These are phyloP conservation scores for Gallinago nigripennis DNA, from an alignment of 2,797 vertebrate genomes.

Conservation along the genomic window DNA sequence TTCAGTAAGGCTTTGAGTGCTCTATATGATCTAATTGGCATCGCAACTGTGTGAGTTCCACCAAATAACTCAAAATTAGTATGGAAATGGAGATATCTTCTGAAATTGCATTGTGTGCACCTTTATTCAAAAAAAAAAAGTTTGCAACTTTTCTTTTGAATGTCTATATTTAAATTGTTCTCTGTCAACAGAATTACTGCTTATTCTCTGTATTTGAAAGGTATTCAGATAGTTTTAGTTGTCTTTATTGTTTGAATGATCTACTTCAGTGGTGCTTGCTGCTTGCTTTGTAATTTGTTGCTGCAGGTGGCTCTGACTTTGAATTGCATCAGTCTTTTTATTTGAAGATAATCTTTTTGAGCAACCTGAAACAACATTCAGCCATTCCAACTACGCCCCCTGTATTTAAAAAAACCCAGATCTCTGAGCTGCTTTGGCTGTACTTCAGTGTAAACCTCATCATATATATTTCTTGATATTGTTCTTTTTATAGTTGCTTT, in stretches of 20 bases:
- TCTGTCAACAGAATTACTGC: background rate
- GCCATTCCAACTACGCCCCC: background rate
- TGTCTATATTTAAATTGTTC: slow-evolving; percentile 10
- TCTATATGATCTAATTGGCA: background rate
- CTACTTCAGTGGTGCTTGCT: background rate
- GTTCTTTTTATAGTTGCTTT: background rate
- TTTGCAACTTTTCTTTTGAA: slow-evolving; percentile 13
- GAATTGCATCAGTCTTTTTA: slow-evolving; percentile 15
- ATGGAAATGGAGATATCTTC: background rate
- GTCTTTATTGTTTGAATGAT: slow-evolving; percentile 35
- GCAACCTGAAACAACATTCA: background rate
- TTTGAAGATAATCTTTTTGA: background rate
- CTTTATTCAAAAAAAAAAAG: background rate
- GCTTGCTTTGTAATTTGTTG: slow-evolving; percentile 31
- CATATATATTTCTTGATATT: background rate
- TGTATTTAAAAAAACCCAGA: background rate
- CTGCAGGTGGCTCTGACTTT: slow-evolving; percentile 8
- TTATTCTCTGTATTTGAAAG: slow-evolving; percentile 27
- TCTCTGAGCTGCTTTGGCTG: background rate
- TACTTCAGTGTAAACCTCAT: background rate
- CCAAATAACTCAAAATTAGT: slow-evolving; percentile 7
- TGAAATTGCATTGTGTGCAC: background rate
- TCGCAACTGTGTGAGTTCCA: background rate
- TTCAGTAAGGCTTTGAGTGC: background rate
- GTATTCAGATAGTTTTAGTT: slow-evolving; percentile 11